Base-by-base conservation (phyloP, 2,888 invertebrate genomes). In the Clostera curtula region DNA sequence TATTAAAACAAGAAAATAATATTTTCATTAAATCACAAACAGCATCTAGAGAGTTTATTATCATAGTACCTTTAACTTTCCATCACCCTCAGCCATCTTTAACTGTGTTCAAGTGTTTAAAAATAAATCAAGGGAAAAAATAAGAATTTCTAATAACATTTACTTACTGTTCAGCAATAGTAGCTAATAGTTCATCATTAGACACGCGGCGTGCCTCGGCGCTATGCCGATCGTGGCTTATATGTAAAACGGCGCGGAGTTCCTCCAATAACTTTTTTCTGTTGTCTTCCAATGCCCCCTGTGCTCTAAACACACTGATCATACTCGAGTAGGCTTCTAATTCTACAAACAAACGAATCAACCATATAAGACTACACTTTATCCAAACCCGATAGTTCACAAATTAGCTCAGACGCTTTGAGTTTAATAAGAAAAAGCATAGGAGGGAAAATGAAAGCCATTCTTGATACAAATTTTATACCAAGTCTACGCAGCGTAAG, bases 201-300 rank as follows among this genome's bases (percentile, higher is more conserved):
- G 94, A 92, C 55, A 94, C 96, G 72, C 96, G 88, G 51, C 96
- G 88, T 51, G 96, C 89, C 85, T 97, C 97, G 29, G 96, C 96
- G 58, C 93, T 90, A 77, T 97, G 96, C 51, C 97, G 87, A 73
- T 97, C 97, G 64, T 90, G 89, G 37, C 94, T 91, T 71, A 97
- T 96, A 76, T 94, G 93, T 70, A 92, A 88, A 63, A 89, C 87
- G 67, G 88, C 87, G 60, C 93, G 91, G 49, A 96, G 86, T 63
- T 96, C 94, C 67, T 91, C 91, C 27, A 97, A 85, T 55, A 96
- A 77, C 73, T 90, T 92, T 64, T 90, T 90, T 86, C 95, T 95
- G 60, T 91, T 91, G 58, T 90, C 89, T 65, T 89, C 93, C 35
- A 96, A 88, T 59, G 91, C 89, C 47, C 97, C 97, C 85, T 96